Evolutionary conservation across 2,113 vertebrate species (phyloP), one percentile per base, ranked within the genome.

Genomic region (Origma solitaria): DNA sequence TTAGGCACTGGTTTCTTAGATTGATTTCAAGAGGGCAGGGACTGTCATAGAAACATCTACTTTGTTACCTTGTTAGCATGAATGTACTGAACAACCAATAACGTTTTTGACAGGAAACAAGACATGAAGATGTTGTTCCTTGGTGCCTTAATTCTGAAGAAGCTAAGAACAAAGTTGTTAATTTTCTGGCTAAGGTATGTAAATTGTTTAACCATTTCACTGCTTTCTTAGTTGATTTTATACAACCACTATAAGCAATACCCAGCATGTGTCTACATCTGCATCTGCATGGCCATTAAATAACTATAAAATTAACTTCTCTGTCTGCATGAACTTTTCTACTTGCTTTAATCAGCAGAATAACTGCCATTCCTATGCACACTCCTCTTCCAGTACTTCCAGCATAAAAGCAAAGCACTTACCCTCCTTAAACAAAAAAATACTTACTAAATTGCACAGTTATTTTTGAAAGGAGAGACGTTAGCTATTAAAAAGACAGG

Each of bases 151-250:
- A 92, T 88, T 98, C 98, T 45, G 98, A 99, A 94, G 98, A 98
- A 61, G 98, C 86, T 9, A 99, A 98, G 97, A 98, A 96, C 81
- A 98, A 98, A 97, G 98, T 99, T 77, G 97, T 99, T 50, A 96
- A 97, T 70, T 99, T 99, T 97, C 98, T 99, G 20, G 99, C 98
- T 86, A 99, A 99, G 99, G 99, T 99, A 98, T 73, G 98, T 98
- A 96, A 82, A 70, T 64, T 86, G 33, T 20, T 82, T 51, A 89
- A 80, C 18, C 53, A 10, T 76, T 82, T 80, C 37, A 86, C 38
- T 86, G 33, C 64, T 81, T 14, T 40, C 28, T 75, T 75, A 38
- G 28, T 60, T 72, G 30, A 38, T 51, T 31, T 11, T 80, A 51
- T 49, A 28, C 18, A 24, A 16, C n/a, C 18, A 7, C 49, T 31